Evolutionary conservation across 1,140 invertebrate genomes (phyloP), one percentile per base, ranked within the genome.

Genomic region (Diuraphis noxia): DNA sequence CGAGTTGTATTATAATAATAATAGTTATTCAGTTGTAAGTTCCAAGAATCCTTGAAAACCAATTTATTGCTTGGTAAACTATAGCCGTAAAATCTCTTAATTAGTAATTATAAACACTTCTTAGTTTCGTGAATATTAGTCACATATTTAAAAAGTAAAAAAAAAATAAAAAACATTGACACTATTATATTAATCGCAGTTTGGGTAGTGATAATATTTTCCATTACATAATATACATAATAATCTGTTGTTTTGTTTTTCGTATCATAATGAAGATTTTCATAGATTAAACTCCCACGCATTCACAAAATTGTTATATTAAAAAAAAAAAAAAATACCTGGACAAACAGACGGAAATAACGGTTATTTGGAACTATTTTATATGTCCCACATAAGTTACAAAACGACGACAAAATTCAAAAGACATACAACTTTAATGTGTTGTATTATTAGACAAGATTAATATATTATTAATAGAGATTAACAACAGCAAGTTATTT

Each of bases 311-410:
- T 40, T 87, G n/a, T n/a, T 88, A 56, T 41, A 41, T 79, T 43
- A 43, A 46, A 9, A 17, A 79, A 9, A 17, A 79, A 9, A 77
- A 46, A 19, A n/a, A 89, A 46, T 43, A 43, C 56, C 5, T 9
- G 8, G 88, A 25, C 30, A 77, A 89, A 46, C 77, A 43, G 34
- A 63, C 40, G 40, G 63, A 89, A 79, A 89, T 79, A 89, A 89
- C 88, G 88, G 88, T 43, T 46, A 79, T 43, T 72, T 0, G 7
- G 46, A 52, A 52, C 30, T 87, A 87, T 36, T 30, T 40, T 46
- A 85, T 38, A 85, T 36, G 46, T 38, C 34, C 49, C 10, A 56
- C 49, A 40, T 87, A 2, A 25, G 49, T 87, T 56, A 38, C 5
- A 49, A 86, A 85, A 85, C 23, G 13, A 85, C 8, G n/a, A 6